These are phyloP conservation scores for Lycodopsis pacificus DNA, from an alignment of 2,797 vertebrate genomes.

Conservation along the genomic window DNA sequence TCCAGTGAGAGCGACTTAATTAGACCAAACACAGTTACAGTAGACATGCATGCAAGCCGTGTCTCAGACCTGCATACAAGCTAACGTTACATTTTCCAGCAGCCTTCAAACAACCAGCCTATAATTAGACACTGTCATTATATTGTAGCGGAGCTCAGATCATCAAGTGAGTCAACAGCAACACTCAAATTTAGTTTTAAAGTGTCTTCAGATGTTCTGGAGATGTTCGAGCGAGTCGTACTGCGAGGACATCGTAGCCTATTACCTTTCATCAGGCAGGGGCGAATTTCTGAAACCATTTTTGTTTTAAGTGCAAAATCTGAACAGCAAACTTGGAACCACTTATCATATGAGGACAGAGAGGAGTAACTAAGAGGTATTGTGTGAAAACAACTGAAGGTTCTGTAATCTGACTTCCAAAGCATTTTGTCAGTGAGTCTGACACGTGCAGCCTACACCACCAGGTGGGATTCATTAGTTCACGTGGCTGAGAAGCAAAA, in stretches of 20 bases:
- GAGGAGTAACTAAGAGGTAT: not conserved
- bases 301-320: not conserved
- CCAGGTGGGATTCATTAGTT: slow-evolving; percentile 71
- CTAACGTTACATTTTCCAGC: slow-evolving; percentile 76
- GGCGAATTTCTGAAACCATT: not conserved
- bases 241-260: not conserved
- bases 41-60: slow-evolving; percentile 53
- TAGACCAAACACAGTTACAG: slow-evolving; percentile 61
- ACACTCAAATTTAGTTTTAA: slow-evolving; percentile 54
- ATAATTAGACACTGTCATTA: slow-evolving; percentile 79
- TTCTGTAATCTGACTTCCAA: not conserved
- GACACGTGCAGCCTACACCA: slow-evolving; percentile 22
- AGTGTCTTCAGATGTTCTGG: slow-evolving; percentile 70
- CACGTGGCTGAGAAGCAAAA: slow-evolving; percentile 34
- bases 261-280: not conserved
- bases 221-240: slow-evolving; percentile 24
- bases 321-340: not conserved
- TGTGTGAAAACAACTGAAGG: not conserved
- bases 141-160: slow-evolving; percentile 71
- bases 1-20: slow-evolving; percentile 48
- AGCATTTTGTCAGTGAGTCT: slow-evolving; percentile 10
- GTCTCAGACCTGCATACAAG: slow-evolving; percentile 66
- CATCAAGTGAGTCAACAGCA: slow-evolving; percentile 66
- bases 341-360: not conserved
- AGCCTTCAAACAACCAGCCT: slow-evolving; percentile 70